Percentiles rank a stretch among this genome's conserved stretches.
Conservation (phyloP, 1,140 invertebrate species). For the Heliothis subflexa region DNA sequence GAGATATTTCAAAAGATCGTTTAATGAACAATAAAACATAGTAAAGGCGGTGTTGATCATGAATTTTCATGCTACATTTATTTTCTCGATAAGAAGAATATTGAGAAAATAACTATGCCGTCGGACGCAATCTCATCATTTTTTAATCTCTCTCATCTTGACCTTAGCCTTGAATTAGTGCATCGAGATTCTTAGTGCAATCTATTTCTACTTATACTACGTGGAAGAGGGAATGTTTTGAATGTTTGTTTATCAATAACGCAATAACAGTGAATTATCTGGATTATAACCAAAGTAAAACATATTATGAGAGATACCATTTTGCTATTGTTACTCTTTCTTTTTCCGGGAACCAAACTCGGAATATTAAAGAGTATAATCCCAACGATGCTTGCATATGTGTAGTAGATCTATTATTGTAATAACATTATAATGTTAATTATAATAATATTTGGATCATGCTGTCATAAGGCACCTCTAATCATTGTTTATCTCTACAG, state of each 20-base stretch:
- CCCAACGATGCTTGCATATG: too few species aligned
- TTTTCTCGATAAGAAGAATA: background rate
- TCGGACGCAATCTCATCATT: conserved; percentile 1
- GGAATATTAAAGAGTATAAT: too few species aligned
- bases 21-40: conserved; percentile 7
- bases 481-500: conserved; percentile 83
- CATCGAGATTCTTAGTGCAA: background rate
- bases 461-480: background rate
- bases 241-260: too few species aligned
- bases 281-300: background rate
- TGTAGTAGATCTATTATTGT: too few species aligned
- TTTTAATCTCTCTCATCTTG: background rate
- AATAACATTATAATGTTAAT: too few species aligned
- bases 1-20: background rate
- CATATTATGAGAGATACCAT: background rate
- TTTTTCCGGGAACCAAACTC: too few species aligned
- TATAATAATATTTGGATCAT: too few species aligned
- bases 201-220: background rate
- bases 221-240: too few species aligned
- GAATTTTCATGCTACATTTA: conserved; percentile 11
- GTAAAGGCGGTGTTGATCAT: background rate
- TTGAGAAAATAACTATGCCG: background rate
- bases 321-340: background rate
- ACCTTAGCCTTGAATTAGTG: background rate
- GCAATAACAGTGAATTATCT: too few species aligned